Evolutionary conservation across 2,888 invertebrate species (phyloP), one percentile per base, ranked within the genome.

Genomic region (Trissolcus japonicus): DNA sequence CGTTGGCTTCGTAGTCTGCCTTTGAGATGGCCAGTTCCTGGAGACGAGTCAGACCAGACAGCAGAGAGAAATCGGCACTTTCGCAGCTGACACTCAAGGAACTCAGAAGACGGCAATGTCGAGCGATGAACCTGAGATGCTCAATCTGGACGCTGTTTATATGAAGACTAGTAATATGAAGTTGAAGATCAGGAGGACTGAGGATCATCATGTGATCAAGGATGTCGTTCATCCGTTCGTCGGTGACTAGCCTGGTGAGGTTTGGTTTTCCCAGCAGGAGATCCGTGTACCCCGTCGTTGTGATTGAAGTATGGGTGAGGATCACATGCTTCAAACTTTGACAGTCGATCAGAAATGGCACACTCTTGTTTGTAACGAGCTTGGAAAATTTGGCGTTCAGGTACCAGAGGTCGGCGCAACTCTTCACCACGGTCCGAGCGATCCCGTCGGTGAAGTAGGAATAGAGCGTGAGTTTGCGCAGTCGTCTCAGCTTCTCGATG

Each of bases 331-430:
- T 55, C 9, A 73, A 56, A n/a, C 29, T 50, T 16, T 0, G 11
- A 19, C 40, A 66, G 6, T 35, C 55, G 0, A 51, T 9, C 6
- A 73, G 29, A 56, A 29, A 48, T 13, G 41, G 41, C 0, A 73
- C 51, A 13, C 62, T 61, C 2, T 53, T 13, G 17, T 73, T 29
- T 6, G 73, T 66, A 0, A 66, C 40, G 1, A 16, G 51, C 25
- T 73, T 55, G 1, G 73, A 73, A 19, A 66, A 66, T 14, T 66
- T 73, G 1, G 21, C 50, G 21, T 73, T 73, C 2, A 73, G 50
- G 55, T 65, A 73, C 60, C 60, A 60, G n/a, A 73, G 19, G 7
- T 43, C 11, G 0, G 41, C 21, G 16, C 73, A 74, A 9, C 29
- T 25, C 55, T 67, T 0, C 13, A 3, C 6, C 0, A 74, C 25